Evolutionary conservation across 2,888 invertebrate genomes (phyloP).

Genomic region (Abrostola triplasia): DNA sequence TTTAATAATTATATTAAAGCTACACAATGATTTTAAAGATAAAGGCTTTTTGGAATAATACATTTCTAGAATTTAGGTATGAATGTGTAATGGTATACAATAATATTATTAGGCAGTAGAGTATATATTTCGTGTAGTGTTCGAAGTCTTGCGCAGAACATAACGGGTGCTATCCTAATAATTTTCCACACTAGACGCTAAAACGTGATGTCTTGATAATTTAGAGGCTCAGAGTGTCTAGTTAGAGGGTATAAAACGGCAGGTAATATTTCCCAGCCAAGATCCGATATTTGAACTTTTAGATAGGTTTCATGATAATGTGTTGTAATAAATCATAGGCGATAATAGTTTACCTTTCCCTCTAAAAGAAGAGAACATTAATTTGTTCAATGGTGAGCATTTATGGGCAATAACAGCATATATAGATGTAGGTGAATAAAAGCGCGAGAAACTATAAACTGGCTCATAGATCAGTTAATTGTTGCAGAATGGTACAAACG

Average conservation of each 20-base stretch:
- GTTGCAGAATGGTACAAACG: constrained; percentile 64
- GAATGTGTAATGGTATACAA: too few species aligned
- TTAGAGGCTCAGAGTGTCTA: constrained; percentile 38
- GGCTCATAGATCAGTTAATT: constrained; percentile 62
- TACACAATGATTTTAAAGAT: too few species aligned
- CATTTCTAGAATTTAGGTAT: too few species aligned
- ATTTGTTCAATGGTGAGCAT: constrained; percentile 42
- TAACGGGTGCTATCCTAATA: constrained; percentile 5
- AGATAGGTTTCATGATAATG: constrained; percentile 44
- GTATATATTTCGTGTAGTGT: too few species aligned
- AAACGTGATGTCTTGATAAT: constrained; percentile 48
- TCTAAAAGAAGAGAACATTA: constrained; percentile 38
- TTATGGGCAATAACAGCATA: constrained; percentile 39
- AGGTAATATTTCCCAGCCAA: constrained; percentile 33
- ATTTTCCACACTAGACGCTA: constrained; percentile 33
- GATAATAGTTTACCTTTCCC: constrained; percentile 42
- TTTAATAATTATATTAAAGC: too few species aligned
- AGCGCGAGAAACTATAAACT: constrained; percentile 49
- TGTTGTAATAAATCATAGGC: constrained; percentile 45
- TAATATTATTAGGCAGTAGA: too few species aligned
- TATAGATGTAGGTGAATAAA: constrained; percentile 42
- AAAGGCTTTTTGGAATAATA: too few species aligned
- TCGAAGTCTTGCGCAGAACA: background rate
- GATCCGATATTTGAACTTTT: constrained; percentile 33
- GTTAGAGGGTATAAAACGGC: constrained; percentile 42